These are phyloP conservation scores for Arctocebus calabarensis DNA, from an alignment of 2,797 vertebrate genomes.

Conservation along the genomic window DNA sequence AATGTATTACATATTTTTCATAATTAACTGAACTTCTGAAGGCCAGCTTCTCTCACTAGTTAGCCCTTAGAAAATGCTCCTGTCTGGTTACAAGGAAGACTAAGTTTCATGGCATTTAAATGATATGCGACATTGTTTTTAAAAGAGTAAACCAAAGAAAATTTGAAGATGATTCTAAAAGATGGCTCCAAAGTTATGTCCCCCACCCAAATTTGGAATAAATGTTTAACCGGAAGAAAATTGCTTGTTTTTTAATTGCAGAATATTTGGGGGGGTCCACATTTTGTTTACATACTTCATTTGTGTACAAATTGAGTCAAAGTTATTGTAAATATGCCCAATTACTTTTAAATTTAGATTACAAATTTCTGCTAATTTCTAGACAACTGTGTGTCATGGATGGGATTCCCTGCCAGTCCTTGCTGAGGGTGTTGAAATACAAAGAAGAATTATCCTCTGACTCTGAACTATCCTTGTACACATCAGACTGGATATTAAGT, in stretches of 20 bases:
- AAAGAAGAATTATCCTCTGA: not conserved
- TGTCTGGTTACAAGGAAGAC: not conserved
- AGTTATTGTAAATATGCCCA: too few relatives aligned
- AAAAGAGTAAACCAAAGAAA: not conserved
- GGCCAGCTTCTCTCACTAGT: not conserved
- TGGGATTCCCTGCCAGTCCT: not conserved
- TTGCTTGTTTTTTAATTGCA: not conserved
- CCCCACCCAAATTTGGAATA: not conserved
- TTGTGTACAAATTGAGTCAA: too few relatives aligned
- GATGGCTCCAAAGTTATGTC: not conserved
- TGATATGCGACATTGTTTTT: not conserved
- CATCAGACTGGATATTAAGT: not conserved
- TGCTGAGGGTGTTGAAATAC: not conserved
- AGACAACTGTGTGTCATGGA: not conserved
- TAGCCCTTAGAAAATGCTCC: not conserved
- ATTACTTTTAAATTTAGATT: not conserved
- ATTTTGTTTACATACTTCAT: too few relatives aligned
- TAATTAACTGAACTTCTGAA: not conserved
- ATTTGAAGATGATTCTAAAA: not conserved
- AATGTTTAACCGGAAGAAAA: not conserved
- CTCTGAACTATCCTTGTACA: not conserved
- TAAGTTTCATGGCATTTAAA: not conserved
- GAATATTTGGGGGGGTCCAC: too few relatives aligned
- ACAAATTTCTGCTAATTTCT: not conserved
- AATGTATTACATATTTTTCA: not conserved